A percentile compares a stretch with the other conserved stretches of the same genome.
These are phyloP conservation scores for Plutomurus gul DNA, from an alignment of 1,140 invertebrate genomes.

Conservation along the genomic window DNA sequence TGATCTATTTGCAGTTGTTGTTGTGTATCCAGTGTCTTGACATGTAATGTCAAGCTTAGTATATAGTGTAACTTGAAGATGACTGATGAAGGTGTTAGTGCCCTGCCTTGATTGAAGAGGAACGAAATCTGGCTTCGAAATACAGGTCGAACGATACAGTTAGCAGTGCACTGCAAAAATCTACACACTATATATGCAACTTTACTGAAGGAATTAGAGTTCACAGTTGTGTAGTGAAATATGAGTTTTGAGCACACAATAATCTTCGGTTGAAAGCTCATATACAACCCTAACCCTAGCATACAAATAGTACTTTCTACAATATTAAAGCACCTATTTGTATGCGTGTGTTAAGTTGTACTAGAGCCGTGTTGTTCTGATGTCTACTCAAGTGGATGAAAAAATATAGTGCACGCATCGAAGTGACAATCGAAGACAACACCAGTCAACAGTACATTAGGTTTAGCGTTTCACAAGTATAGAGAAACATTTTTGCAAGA, in stretches of 20 bases:
- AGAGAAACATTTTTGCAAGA: neutral
- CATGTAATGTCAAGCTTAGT: neutral
- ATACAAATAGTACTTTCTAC: no score
- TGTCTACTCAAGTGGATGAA: slow-evolving; percentile 8
- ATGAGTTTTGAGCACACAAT: no score
- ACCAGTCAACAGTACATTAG: slow-evolving; percentile 9
- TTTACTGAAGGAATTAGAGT: no score
- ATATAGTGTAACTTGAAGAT: neutral
- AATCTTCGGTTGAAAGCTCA: no score
- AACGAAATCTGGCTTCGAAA: neutral
- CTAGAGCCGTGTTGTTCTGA: neutral
- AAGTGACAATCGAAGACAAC: slow-evolving; percentile 9
- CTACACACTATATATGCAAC: neutral
- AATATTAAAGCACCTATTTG: no score
- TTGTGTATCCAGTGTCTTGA: neutral
- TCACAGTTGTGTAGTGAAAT: no score
- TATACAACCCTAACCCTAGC: no score
- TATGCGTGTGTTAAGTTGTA: neutral
- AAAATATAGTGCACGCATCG: neutral
- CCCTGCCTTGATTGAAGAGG: neutral
- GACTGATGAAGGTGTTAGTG: slow-evolving; percentile 15
- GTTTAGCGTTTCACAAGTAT: neutral
- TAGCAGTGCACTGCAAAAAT: neutral
- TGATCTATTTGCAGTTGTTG: no score
- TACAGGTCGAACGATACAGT: neutral